phyloP scores from a whole-genome alignment of 1,140 invertebrate genomes.

The Lepidurus arcticus region DNA sequence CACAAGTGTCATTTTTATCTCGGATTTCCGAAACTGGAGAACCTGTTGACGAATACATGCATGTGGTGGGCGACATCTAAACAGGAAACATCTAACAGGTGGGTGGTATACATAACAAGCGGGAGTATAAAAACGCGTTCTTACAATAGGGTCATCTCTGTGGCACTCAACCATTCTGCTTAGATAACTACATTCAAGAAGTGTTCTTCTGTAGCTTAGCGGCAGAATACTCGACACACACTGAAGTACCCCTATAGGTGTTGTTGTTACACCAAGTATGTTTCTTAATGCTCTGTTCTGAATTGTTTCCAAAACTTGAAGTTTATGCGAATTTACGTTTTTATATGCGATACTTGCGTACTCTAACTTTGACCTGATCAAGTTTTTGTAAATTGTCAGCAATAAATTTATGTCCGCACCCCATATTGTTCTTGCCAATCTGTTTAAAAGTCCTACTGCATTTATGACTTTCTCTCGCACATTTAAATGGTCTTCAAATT shows the following conservation, averaged over 20 bases:
- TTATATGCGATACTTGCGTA: neutral
- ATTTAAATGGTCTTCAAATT: neutral
- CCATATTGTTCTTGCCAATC: neutral
- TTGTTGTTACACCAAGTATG: no score
- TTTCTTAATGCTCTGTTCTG: neutral
- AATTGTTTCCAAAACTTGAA: neutral
- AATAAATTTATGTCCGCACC: neutral
- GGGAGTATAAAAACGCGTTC: no score
- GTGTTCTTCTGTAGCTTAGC: neutral
- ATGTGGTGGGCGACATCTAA: no score
- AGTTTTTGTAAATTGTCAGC: neutral
- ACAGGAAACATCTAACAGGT: no score
- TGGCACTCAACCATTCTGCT: neutral
- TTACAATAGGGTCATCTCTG: neutral
- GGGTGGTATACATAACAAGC: no score
- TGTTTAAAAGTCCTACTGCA: neutral
- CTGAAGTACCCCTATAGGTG: neutral
- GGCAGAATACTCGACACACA: neutral
- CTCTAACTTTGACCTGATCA: neutral
- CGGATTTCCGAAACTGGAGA: no score
- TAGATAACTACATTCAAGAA: neutral
- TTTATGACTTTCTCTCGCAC: neutral
- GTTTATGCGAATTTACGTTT: neutral
- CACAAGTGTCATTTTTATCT: no score
- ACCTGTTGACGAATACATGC: no score